Base-by-base conservation (phyloP, 2,113 vertebrate genomes). In the Chiloscyllium plagiosum region DNA sequence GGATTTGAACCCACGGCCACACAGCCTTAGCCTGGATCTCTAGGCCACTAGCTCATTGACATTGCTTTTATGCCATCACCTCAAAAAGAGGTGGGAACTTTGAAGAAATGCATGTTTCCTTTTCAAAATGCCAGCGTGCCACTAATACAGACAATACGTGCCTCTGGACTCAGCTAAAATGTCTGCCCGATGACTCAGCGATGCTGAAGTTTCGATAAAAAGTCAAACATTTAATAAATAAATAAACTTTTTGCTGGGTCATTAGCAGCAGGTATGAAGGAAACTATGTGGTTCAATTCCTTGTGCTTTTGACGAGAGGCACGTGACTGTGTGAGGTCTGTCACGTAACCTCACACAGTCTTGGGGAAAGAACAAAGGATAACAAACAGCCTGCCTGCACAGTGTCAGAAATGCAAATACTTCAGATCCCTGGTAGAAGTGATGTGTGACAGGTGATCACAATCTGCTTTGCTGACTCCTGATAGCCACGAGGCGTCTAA, bases 401-500 rank as follows among this genome's bases (percentile, higher is more conserved):
- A 61, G 56, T 68, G 61, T 93, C 61, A 66, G 90, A 93, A 93
- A 93, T 68, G 56, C 52, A 19, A 93, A 93, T 22, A n/a, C 90
- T 24, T 93, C 2, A 37, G 66, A 66, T 66, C 56, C 61, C 52
- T 61, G 56, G 20, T 92, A 61, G 12, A 92, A 92, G n/a, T 56
- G 26, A 66, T 68, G 61, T 17, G 61, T 7, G 50, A 24, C 89
- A 93, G 12, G 29, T 15, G 6, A n/a, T 93, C 61, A n/a, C 56
- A 37, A 29, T 61, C 61, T 20, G n/a, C n/a, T 29, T 26, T 68
- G 13, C 5, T 37, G 90, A 61, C 13, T 66, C 37, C 6, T 85
- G n/a, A 85, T 12, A 42, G 80, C n/a, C 80, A 42, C 42, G n/a
- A 85, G 80, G 80, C 13, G 0, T 0, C 56, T 10, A 61, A 61